A percentile compares a stretch with the other conserved stretches of the same genome.
Conservation (phyloP, 2,113 vertebrate species). For the Chaetura pelagica region DNA sequence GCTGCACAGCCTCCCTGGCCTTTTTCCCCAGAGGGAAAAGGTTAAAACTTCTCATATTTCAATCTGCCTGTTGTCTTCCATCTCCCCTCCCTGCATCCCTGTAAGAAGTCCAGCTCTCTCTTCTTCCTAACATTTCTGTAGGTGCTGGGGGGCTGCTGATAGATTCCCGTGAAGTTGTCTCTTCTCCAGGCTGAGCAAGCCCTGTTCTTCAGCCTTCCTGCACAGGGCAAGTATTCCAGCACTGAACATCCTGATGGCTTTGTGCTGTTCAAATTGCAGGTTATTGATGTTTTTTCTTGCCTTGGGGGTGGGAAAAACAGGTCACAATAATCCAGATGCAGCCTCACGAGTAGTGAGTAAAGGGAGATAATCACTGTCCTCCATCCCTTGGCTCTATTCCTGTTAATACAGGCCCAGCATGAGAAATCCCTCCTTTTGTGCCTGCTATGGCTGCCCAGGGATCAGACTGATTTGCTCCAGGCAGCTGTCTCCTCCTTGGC, state of each 20-base stretch:
- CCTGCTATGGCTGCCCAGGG: not conserved
- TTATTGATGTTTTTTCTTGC: too few species aligned
- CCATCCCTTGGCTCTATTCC: not conserved
- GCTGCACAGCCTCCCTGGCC: not conserved
- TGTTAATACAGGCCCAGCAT: not conserved
- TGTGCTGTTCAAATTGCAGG: too few species aligned
- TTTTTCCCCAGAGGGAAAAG: not conserved
- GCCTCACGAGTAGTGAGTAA: not conserved
- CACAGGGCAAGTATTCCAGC: too few species aligned
- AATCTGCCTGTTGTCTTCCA: not conserved
- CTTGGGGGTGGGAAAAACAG: too few species aligned
- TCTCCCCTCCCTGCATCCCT: not conserved
- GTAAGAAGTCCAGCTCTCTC: not conserved
- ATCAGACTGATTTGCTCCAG: not conserved
- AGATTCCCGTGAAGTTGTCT: not conserved
- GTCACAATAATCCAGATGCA: too few species aligned
- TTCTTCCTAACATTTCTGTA: not conserved
- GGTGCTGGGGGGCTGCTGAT: not conserved
- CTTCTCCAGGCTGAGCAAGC: not conserved
- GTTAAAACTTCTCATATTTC: not conserved
- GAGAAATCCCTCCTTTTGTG: not conserved
- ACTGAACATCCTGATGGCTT: too few species aligned
- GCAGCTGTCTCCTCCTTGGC: not conserved
- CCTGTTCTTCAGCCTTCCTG: too few species aligned
- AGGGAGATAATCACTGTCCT: not conserved